phyloP scores from a whole-genome alignment of 2,888 invertebrate species.

The Carterocephalus palaemon region DNA sequence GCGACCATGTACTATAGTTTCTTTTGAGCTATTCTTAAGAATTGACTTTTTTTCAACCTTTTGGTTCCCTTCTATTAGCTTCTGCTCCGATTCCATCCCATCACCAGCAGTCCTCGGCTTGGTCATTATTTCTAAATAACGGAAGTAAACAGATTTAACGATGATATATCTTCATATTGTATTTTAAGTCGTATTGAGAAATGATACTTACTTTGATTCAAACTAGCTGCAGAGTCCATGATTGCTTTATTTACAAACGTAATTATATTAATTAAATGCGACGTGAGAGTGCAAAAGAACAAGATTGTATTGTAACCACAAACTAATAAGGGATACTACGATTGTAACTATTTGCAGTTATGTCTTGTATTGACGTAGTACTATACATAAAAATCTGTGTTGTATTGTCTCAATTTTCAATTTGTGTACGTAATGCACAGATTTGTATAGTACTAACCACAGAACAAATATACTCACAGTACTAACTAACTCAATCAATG shows the following conservation, averaged over 20 bases:
- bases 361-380: no score
- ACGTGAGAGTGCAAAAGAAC: no score
- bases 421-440: no score
- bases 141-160: slow-evolving; percentile 3
- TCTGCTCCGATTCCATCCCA: slow-evolving; percentile 84
- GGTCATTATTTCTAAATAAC: slow-evolving; percentile 56
- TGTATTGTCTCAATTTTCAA: no score
- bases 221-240: slow-evolving; percentile 3
- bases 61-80: slow-evolving; percentile 42
- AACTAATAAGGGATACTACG: no score
- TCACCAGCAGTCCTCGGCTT: slow-evolving; percentile 84
- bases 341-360: no score
- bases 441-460: no score
- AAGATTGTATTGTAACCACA: not conserved
- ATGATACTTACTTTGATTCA: slow-evolving; percentile 16
- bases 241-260: not conserved
- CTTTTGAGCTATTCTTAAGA: slow-evolving; percentile 38
- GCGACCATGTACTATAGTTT: slow-evolving; percentile 46
- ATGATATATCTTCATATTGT: not conserved
- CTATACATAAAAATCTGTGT: no score
- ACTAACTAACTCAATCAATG: no score
- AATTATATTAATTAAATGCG: no score
- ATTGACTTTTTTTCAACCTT: slow-evolving; percentile 33
- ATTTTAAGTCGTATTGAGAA: not conserved
- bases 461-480: no score